phyloP scores from a whole-genome alignment of 1,140 invertebrate species.

The Caerostris darwini region DNA sequence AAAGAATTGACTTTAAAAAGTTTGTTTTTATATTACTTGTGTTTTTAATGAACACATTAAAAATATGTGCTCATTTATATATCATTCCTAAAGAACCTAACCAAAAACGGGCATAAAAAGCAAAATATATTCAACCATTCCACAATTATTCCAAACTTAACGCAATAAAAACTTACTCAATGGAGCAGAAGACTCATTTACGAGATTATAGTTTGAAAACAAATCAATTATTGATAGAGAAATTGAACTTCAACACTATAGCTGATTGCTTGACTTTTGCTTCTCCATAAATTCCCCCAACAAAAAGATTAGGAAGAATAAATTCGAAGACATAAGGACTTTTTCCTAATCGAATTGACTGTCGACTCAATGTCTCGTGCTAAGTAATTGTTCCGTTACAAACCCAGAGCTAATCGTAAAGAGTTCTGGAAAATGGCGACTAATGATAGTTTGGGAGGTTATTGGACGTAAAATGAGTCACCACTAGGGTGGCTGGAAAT shows the following conservation, averaged over 20 bases:
- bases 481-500: constrained; percentile 32
- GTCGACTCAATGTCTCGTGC: constrained; percentile 57
- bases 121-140: not conserved
- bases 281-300: constrained; percentile 9
- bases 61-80: too few species aligned
- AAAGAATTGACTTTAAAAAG: too few species aligned
- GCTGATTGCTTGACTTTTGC: constrained; percentile 34
- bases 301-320: constrained; percentile 47
- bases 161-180: not conserved
- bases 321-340: constrained; percentile 56
- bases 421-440: constrained; percentile 60
- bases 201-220: constrained; percentile 30
- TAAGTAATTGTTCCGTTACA: constrained; percentile 67
- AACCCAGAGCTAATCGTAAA: constrained; percentile 69
- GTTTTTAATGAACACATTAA: too few species aligned
- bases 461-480: constrained; percentile 69
- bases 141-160: not conserved
- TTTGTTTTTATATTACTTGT: too few species aligned
- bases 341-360: constrained; percentile 61
- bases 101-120: too few species aligned
- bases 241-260: constrained; percentile 28
- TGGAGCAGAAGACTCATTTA: not conserved
- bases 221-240: constrained; percentile 58
- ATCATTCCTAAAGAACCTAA: too few species aligned
- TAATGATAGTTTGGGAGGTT: constrained; percentile 65